Percentiles rank a stretch among this genome's conserved stretches.
Evolutionary conservation across 2,113 vertebrate species (phyloP).

Genomic region (Burhinus bistriatus): DNA sequence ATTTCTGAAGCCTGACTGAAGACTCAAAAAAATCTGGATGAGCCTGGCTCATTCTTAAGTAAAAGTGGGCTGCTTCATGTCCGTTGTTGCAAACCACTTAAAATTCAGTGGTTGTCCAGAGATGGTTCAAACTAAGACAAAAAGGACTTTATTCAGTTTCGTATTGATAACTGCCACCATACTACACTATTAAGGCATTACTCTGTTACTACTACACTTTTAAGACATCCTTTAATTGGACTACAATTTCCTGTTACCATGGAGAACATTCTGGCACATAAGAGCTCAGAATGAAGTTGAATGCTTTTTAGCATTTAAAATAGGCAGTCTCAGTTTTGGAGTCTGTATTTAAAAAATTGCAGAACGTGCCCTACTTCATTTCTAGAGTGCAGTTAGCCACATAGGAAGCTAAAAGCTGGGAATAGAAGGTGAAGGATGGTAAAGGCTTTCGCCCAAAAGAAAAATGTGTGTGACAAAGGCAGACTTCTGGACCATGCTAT

Average conservation of each 20-base stretch:
- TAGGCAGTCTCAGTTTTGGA: neutral
- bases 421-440: neutral
- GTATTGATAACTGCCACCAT: neutral
- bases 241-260: conserved; percentile 37
- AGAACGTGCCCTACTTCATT: neutral
- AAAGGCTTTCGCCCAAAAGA: neutral
- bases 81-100: conserved; percentile 13
- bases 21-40: neutral
- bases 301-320: neutral
- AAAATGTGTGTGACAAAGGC: neutral
- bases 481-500: neutral
- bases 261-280: neutral
- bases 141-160: conserved; percentile 14
- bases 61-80: neutral
- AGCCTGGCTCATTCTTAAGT: neutral
- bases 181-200: neutral
- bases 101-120: conserved; percentile 53
- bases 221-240: neutral
- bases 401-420: neutral
- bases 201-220: neutral
- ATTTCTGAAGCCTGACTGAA: neutral
- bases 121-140: conserved; percentile 27
- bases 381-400: neutral
- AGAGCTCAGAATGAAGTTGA: neutral
- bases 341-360: neutral